Conservation (phyloP, 2,888 invertebrate species). For the Agrotis puta region DNA sequence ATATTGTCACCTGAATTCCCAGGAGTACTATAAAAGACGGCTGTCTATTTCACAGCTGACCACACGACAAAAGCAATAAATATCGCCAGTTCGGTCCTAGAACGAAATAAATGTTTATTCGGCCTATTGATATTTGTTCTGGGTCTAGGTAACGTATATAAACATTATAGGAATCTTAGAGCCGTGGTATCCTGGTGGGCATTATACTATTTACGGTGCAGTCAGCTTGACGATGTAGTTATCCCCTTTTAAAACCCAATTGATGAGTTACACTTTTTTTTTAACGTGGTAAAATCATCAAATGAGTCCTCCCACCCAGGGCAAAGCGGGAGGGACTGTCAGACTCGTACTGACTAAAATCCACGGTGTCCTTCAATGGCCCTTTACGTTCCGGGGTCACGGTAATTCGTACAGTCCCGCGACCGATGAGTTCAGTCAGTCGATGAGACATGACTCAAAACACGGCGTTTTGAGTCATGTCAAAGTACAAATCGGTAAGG, state of each 20-base stretch:
- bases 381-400: no score
- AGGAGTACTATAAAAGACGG: conserved; percentile 24
- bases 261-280: no score
- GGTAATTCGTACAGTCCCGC: no score
- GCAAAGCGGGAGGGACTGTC: no score
- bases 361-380: no score
- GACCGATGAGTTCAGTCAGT: no score
- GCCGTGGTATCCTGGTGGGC: background rate
- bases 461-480: background rate
- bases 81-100: conserved; percentile 13
- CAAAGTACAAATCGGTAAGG: background rate
- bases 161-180: background rate
- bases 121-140: conserved; percentile 37
- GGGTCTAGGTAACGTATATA: background rate
- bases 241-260: no score
- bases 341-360: no score
- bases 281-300: no score
- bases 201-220: background rate
- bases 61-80: conserved; percentile 48
- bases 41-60: conserved; percentile 26
- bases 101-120: conserved; percentile 34
- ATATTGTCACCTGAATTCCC: background rate
- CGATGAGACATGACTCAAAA: no score
- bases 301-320: no score
- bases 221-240: no score